phyloP scores from a whole-genome alignment of 1,140 invertebrate genomes.

The Pseudomyrmex dendroicus region DNA sequence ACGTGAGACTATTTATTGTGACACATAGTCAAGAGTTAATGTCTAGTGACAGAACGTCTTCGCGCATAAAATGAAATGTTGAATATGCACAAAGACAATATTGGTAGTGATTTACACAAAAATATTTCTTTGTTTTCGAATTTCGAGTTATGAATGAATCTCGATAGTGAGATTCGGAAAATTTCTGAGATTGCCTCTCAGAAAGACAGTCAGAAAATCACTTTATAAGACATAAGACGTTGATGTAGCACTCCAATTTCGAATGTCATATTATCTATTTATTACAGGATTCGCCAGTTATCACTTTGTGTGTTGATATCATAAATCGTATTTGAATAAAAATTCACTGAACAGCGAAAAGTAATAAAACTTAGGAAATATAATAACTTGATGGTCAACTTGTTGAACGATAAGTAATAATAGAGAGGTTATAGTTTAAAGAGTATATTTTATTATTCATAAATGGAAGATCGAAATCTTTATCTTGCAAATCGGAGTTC shows the following conservation, averaged over 20 bases:
- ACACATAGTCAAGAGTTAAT: not conserved
- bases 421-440: no score
- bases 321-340: not conserved
- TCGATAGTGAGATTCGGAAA: conserved; percentile 42
- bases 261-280: conserved; percentile 19
- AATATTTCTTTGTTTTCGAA: not conserved
- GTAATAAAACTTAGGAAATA: no score
- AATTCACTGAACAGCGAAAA: not conserved
- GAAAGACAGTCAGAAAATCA: conserved; percentile 27
- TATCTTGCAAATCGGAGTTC: not conserved
- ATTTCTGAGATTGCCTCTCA: conserved; percentile 28
- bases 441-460: not conserved
- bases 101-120: conserved; percentile 39
- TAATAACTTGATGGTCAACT: not conserved
- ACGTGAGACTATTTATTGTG: not conserved
- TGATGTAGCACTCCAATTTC: conserved; percentile 20
- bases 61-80: conserved; percentile 12
- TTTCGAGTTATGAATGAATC: not conserved
- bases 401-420: not conserved
- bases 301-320: not conserved
- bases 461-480: not conserved
- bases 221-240: conserved; percentile 17
- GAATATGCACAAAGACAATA: conserved; percentile 4
- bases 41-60: not conserved
- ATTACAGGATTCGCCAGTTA: not conserved